phyloP scores from a whole-genome alignment of 2,797 vertebrate genomes.

The Lutjanus campechanus region DNA sequence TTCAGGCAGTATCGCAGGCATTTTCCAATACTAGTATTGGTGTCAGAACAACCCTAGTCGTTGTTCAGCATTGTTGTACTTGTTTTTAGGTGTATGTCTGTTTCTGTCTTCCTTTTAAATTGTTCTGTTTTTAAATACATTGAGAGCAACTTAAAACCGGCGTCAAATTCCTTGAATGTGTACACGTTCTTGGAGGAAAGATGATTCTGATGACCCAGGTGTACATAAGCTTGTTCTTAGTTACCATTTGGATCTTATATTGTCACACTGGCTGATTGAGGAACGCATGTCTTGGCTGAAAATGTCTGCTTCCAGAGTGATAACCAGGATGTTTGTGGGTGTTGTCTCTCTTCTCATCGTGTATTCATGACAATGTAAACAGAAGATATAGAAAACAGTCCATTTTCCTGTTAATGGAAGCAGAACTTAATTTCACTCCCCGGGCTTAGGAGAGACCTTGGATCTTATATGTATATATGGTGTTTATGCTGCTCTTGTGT shows the following conservation, averaged over 20 bases:
- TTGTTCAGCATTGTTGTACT: not conserved
- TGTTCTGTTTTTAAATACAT: not conserved
- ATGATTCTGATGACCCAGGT: not conserved
- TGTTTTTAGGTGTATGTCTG: not conserved
- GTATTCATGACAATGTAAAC: constrained; percentile 38
- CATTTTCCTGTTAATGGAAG: constrained; percentile 17
- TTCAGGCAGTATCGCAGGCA: no score
- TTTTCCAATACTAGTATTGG: no score
- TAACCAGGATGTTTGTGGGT: constrained; percentile 26
- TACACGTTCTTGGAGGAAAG: not conserved
- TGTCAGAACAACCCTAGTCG: no score
- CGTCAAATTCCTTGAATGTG: not conserved
- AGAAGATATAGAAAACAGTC: constrained; percentile 35
- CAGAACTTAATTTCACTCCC: constrained; percentile 5
- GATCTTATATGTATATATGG: not conserved
- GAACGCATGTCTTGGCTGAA: not conserved
- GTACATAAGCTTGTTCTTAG: constrained; percentile 11
- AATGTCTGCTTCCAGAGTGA: not conserved
- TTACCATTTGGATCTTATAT: constrained; percentile 23
- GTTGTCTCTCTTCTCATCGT: constrained; percentile 30
- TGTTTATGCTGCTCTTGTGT: constrained; percentile 2
- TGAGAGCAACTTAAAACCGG: not conserved
- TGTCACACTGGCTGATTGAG: not conserved
- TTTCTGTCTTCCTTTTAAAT: not conserved
- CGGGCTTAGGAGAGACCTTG: not conserved